Evolutionary conservation across 2,888 invertebrate genomes (phyloP), one percentile per base, ranked within the genome.

Genomic region (Nematopogon swammerdamellus): DNA sequence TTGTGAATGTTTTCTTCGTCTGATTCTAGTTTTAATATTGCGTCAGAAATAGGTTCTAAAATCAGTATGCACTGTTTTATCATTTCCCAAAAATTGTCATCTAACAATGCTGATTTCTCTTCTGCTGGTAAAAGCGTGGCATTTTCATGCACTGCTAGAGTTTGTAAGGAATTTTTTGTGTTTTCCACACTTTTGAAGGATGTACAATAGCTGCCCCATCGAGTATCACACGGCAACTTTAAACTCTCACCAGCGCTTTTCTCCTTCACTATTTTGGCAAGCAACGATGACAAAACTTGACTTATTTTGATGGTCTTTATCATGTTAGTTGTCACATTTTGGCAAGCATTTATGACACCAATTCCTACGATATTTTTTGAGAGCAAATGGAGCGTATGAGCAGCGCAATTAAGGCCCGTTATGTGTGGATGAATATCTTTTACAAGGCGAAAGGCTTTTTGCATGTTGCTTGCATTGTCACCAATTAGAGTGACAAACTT

Each of bases 61-160:
- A 45, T 45, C 19, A 45, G 19, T 19, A 20, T 46, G 20, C 46
- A 46, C 46, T 46, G 46, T 46, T 10, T 19, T 20, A 46, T 46
- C 11, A 46, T 46, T 46, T 19, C 46, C 46, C 46, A 46, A 25
- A 46, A 46, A 1, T 2, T 19, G 25, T 46, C 46, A 46, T 46
- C 46, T 46, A 46, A 46, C 46, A 46, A 25, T 19, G 46, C 46
- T 19, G 46, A 4, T 46, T 46, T 46, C 25, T 19, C 19, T 19
- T 46, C 46, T 11, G 46, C 46, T 6, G 46, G 46, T 46, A 46
- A 46, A 46, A 46, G 46, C 25, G 46, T 46, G 46, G 46, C 46
- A 20, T 25, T 4, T 3, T 46, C 46, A 25, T 25, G 25, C 25
- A 25, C 25, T 25, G 25, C 25, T 25, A 25, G 25, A 25, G 25